Evolutionary conservation across 1,140 invertebrate genomes (phyloP).

Genomic region (Liolophura sinensis): DNA sequence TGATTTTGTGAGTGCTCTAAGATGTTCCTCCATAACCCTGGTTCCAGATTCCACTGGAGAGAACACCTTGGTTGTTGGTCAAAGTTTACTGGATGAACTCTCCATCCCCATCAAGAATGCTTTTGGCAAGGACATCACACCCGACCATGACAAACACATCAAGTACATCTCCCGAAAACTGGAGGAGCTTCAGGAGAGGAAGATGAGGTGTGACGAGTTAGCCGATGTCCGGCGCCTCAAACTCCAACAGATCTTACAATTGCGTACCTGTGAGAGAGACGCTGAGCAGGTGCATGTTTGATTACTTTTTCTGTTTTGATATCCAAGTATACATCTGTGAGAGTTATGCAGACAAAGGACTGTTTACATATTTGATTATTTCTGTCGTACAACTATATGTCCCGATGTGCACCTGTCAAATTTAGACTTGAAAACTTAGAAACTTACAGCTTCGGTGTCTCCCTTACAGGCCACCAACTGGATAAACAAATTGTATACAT

Average conservation of each 20-base stretch:
- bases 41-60: slow-evolving; percentile 40
- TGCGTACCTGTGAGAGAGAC: slow-evolving; percentile 76
- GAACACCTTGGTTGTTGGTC: slow-evolving; percentile 66
- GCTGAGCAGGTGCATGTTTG: slow-evolving; percentile 64
- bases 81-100: slow-evolving; percentile 77
- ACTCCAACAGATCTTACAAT: slow-evolving; percentile 75
- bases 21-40: no score
- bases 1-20: neutral
- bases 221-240: slow-evolving; percentile 72
- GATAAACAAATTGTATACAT: slow-evolving; percentile 73
- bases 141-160: slow-evolving; percentile 75
- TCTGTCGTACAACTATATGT: no score
- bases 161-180: slow-evolving; percentile 72
- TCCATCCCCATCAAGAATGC: slow-evolving; percentile 81
- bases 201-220: slow-evolving; percentile 48
- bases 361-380: no score
- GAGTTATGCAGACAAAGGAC: no score
- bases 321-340: no score
- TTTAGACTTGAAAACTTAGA: slow-evolving; percentile 74
- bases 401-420: no score
- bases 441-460: slow-evolving; percentile 65
- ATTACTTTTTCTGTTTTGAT: slow-evolving; percentile 2
- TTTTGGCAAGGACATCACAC: slow-evolving; percentile 71
- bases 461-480: slow-evolving; percentile 69
- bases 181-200: slow-evolving; percentile 60